phyloP scores from a whole-genome alignment of 2,113 vertebrate species.

The Regulus satrapa region DNA sequence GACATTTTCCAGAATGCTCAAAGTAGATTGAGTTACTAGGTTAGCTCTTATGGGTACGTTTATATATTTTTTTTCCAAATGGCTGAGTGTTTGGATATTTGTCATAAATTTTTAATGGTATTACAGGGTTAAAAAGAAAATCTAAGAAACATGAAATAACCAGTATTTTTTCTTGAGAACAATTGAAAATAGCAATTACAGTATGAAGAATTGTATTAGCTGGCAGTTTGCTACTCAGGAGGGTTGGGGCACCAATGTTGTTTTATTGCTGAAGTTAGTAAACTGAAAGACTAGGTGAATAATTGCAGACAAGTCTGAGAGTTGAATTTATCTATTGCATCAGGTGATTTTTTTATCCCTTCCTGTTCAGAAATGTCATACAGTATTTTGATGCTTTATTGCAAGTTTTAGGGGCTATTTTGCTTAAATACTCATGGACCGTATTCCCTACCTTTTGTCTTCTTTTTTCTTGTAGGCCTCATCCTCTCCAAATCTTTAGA shows the following conservation, averaged over 20 bases:
- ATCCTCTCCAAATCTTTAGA: background rate
- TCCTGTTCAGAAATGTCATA: background rate
- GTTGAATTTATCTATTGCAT: background rate
- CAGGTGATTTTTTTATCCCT: background rate
- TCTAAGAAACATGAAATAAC: background rate
- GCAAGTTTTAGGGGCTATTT: background rate
- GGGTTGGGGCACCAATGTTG: background rate
- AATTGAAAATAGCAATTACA: background rate
- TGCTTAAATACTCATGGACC: background rate
- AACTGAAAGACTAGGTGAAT: background rate
- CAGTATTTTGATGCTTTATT: background rate
- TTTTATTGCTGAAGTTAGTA: background rate
- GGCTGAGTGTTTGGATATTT: background rate
- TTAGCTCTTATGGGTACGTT: background rate
- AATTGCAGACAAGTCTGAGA: background rate
- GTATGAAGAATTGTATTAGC: background rate
- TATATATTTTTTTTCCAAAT: background rate
- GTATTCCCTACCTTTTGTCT: background rate
- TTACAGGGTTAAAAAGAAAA: background rate
- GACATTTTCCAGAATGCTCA: constrained; percentile 25
- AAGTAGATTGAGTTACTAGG: background rate
- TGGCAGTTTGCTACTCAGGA: background rate
- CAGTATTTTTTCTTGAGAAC: background rate
- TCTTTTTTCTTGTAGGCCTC: background rate
- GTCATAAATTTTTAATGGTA: background rate